A percentile compares a stretch with the other conserved stretches of the same genome.
Conservation (phyloP, 1,140 invertebrate species). For the Drosophila sturtevanti region DNA sequence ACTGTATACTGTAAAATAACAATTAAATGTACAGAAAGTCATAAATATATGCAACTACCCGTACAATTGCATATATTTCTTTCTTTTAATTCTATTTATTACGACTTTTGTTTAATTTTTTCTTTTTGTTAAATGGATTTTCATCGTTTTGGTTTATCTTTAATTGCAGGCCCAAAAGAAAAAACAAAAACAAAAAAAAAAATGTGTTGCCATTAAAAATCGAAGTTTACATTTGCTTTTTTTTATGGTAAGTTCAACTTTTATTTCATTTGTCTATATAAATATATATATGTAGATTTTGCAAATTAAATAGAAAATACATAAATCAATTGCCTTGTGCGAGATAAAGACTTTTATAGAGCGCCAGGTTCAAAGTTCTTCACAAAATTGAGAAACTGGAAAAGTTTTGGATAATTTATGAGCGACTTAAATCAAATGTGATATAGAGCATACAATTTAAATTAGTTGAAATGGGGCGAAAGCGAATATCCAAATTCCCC, state of each 20-base stretch:
- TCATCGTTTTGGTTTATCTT: neutral
- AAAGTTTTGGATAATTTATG: constrained; percentile 53
- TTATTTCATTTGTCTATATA: constrained; percentile 5
- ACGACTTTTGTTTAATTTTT: neutral
- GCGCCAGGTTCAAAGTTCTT: constrained; percentile 54
- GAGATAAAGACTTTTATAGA: constrained; percentile 8
- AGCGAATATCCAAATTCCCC: constrained; percentile 32
- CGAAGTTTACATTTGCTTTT: neutral
- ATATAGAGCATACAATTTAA: constrained; percentile 72
- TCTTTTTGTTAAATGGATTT: no score
- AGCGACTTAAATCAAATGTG: constrained; percentile 38
- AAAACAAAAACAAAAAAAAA: neutral
- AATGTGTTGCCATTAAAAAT: constrained; percentile 5
- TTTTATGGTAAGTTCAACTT: constrained; percentile 21
- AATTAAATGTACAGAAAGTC: neutral
- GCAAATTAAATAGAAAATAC: neutral
- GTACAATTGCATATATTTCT: no score
- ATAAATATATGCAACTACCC: neutral
- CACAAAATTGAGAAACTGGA: neutral
- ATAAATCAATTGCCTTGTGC: neutral
- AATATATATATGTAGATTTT: neutral
- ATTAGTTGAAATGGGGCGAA: constrained; percentile 54
- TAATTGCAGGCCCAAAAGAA: neutral
- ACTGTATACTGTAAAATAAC: neutral
- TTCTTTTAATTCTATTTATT: neutral